phyloP scores from a whole-genome alignment of 2,113 vertebrate species.

The Brachyhypopomus occidentalis region DNA sequence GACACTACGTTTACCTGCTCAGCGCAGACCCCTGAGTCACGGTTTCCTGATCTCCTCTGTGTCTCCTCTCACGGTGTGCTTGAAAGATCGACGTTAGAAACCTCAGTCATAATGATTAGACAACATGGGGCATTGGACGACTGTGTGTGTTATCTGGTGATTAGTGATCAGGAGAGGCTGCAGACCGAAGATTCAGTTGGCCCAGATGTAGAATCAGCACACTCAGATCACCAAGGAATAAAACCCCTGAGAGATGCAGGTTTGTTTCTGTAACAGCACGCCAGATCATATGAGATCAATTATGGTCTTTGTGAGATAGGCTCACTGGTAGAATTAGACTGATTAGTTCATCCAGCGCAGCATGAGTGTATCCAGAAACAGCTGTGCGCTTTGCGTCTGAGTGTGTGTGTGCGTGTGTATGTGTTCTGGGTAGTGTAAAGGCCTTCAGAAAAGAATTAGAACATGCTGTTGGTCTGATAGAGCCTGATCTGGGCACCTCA shows the following conservation, averaged over 20 bases:
- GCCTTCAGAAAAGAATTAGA: constrained; percentile 11
- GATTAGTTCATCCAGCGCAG: constrained; percentile 14
- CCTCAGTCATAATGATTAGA: neutral
- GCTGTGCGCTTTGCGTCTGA: neutral
- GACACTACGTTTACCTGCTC: constrained; percentile 56
- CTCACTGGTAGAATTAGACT: constrained; percentile 19
- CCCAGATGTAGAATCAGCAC: neutral
- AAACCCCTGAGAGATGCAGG: neutral
- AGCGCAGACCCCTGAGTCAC: constrained; percentile 52
- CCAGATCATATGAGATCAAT: constrained; percentile 6
- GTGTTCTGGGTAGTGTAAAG: constrained; percentile 8
- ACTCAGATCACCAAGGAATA: neutral
- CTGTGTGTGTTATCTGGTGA: constrained; percentile 2
- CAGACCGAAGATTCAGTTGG: constrained; percentile 1
- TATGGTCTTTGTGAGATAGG: neutral
- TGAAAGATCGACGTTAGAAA: constrained; percentile 32
- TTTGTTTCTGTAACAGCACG: constrained; percentile 2
- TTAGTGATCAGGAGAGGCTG: constrained; percentile 5
- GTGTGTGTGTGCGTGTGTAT: neutral
- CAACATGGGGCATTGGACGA: neutral
- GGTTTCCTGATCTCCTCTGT: constrained; percentile 55
- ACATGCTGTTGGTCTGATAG: constrained; percentile 11
- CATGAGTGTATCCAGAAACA: constrained; percentile 16
- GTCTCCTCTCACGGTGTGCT: neutral
- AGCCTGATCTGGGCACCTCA: constrained; percentile 60